phyloP scores from a whole-genome alignment of 1,140 invertebrate species.

The Sycophaga agraensis region DNA sequence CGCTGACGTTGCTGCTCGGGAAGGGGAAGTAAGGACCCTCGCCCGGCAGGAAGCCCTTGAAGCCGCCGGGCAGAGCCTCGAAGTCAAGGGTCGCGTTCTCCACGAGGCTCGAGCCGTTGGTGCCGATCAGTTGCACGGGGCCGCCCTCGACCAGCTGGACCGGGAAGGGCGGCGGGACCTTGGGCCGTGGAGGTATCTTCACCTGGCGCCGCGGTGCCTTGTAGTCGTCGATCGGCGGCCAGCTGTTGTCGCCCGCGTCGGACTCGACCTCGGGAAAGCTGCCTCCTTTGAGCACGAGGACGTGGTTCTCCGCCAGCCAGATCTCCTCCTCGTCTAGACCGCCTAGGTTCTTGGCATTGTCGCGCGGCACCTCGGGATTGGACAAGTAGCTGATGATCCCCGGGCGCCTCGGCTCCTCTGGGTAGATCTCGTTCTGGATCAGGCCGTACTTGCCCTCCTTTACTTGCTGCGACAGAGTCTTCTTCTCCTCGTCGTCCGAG shows the following conservation, averaged over 20 bases:
- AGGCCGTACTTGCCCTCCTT: slow-evolving; percentile 86
- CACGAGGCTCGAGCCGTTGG: slow-evolving; percentile 63
- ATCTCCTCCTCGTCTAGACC: slow-evolving; percentile 83
- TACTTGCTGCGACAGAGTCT: slow-evolving; percentile 81
- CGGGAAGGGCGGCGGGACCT: slow-evolving; percentile 85
- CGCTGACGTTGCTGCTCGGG: slow-evolving; percentile 44
- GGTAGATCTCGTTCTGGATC: slow-evolving; percentile 81
- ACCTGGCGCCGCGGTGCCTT: slow-evolving; percentile 77
- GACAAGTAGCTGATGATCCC: slow-evolving; percentile 78
- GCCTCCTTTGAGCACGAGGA: slow-evolving; percentile 80
- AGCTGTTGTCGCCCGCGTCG: slow-evolving; percentile 46
- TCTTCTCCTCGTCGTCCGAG: slow-evolving; percentile 75
- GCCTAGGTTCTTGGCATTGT: slow-evolving; percentile 76
- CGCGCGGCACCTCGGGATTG: slow-evolving; percentile 76
- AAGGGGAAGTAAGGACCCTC: slow-evolving; percentile 46
- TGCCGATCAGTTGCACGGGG: slow-evolving; percentile 72
- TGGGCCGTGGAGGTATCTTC: slow-evolving; percentile 71
- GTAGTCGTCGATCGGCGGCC: slow-evolving; percentile 81
- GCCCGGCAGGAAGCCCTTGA: slow-evolving; percentile 45
- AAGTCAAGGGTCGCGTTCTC: slow-evolving; percentile 47
- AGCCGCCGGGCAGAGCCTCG: slow-evolving; percentile 39
- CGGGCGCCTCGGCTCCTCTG: slow-evolving; percentile 67
- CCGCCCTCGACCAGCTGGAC: slow-evolving; percentile 79
- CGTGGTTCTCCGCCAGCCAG: slow-evolving; percentile 85
- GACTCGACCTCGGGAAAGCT: slow-evolving; percentile 62